phyloP scores from a whole-genome alignment of 2,113 vertebrate genomes.

The Vanacampus margaritifer region DNA sequence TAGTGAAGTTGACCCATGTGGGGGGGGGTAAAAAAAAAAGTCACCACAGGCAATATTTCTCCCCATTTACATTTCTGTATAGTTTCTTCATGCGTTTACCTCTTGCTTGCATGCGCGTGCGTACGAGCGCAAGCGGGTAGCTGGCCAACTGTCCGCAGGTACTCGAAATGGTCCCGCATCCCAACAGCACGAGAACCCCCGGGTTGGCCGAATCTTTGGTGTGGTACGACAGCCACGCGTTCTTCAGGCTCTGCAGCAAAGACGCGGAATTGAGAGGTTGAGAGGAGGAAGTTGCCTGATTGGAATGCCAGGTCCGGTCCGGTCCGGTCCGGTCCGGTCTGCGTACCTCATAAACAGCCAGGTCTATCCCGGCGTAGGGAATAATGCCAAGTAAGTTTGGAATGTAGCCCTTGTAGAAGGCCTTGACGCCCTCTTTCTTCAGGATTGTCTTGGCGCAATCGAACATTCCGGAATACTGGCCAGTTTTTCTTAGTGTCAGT shows the following conservation, averaged over 20 bases:
- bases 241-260: constrained; percentile 81
- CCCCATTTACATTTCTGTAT: neutral
- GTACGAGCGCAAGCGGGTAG: constrained; percentile 86
- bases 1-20: too few relatives aligned
- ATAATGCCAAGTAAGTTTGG: constrained; percentile 93
- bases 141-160: constrained; percentile 90
- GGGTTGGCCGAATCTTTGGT: constrained; percentile 85
- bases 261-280: neutral
- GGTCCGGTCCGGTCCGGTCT: neutral
- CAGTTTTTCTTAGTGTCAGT: constrained; percentile 88
- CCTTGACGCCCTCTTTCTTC: constrained; percentile 82
- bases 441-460: constrained; percentile 90
- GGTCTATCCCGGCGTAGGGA: constrained; percentile 92
- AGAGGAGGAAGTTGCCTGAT: neutral
- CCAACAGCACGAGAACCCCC: constrained; percentile 82
- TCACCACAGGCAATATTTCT: too few relatives aligned
- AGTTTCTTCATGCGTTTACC: constrained; percentile 61
- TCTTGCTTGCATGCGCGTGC: constrained; percentile 94
- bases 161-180: constrained; percentile 86
- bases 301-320: too few relatives aligned
- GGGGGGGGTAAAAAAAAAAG: too few relatives aligned
- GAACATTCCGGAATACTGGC: constrained; percentile 87
- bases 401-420: constrained; percentile 92
- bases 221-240: constrained; percentile 82
- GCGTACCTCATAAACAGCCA: constrained; percentile 91